Evolutionary conservation across 2,113 vertebrate genomes (phyloP), one percentile per base, ranked within the genome.

Genomic region (Pseudorasbora parva): DNA sequence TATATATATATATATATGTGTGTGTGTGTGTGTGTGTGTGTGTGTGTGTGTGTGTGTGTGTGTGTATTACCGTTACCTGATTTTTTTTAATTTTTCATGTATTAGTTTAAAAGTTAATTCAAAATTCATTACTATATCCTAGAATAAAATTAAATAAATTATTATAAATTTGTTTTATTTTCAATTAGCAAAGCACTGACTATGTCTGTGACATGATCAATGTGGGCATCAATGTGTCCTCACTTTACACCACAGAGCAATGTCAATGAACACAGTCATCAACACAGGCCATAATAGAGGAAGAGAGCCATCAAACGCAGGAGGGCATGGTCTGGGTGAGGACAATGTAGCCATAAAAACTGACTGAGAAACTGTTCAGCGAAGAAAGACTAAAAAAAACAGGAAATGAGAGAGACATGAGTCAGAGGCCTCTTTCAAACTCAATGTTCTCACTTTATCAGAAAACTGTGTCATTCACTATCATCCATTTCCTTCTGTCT

Each of bases 281-380:
- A 92, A 93, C 92, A 91, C 90, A 86, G 2, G 66, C 86, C 88
- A 91, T 92, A 93, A 92, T 87, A 88, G 92, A 87, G 87, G 88
- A 88, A 91, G 90, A 91, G 90, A 90, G 85, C 88, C 91, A 91
- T 93, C 91, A 92, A 91, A 81, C 82, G 76, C 73, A 86, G 17
- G 66, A 76, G 88, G 81, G 88, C 90, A 91, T 89, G 88, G 89
- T 87, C 90, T 47, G 78, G 54, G 12, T 89, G 90, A 93, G 92
- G 91, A 93, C 92, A 90, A 93, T 93, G 89, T 88, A 88, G 91
- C 91, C 88, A 92, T 93, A 93, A 93, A 93, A 89, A 88, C 86
- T 82, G 89, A 87, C 91, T 90, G 90, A 91, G 91, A 91, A 93
- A 87, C 91, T 90, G 91, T 91, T 93, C 91, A 93, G 92, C 89